phyloP scores from a whole-genome alignment of 1,140 invertebrate species.

The Caerostris darwini region DNA sequence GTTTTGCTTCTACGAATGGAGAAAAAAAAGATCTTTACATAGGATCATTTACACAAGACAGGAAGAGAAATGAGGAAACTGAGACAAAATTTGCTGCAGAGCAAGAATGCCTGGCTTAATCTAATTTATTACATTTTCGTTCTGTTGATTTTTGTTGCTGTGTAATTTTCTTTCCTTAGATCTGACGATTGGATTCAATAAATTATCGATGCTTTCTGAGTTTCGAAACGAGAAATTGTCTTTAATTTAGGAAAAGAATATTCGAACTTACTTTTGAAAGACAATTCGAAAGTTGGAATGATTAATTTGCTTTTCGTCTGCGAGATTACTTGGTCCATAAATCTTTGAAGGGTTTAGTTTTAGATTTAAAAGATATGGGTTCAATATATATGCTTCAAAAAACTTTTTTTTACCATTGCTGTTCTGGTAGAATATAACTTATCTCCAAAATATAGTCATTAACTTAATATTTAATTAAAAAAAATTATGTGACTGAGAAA shows the following conservation, averaged over 20 bases:
- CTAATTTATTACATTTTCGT: constrained; percentile 16
- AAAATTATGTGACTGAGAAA: not conserved
- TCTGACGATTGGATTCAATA: not conserved
- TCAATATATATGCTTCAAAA: not conserved
- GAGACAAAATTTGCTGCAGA: not conserved
- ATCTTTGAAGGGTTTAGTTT: not conserved
- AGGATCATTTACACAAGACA: not conserved
- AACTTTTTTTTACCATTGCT: not conserved
- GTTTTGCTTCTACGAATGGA: not conserved
- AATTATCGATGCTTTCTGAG: not conserved
- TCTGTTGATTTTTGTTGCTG: constrained; percentile 7
- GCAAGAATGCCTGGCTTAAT: constrained; percentile 27
- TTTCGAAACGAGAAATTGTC: not conserved
- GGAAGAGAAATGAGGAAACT: constrained; percentile 1
- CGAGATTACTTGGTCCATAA: not conserved
- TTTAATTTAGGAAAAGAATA: not conserved
- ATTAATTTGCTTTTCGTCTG: not conserved
- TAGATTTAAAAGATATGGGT: not conserved
- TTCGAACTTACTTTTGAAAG: not conserved
- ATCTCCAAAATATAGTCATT: not conserved
- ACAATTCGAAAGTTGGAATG: not conserved
- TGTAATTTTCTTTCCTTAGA: not conserved
- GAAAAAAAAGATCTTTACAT: not conserved
- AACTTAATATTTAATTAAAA: not conserved
- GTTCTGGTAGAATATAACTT: not conserved